Base-by-base conservation (phyloP, 2,113 vertebrate species). In the Triplophysa siluroides region DNA sequence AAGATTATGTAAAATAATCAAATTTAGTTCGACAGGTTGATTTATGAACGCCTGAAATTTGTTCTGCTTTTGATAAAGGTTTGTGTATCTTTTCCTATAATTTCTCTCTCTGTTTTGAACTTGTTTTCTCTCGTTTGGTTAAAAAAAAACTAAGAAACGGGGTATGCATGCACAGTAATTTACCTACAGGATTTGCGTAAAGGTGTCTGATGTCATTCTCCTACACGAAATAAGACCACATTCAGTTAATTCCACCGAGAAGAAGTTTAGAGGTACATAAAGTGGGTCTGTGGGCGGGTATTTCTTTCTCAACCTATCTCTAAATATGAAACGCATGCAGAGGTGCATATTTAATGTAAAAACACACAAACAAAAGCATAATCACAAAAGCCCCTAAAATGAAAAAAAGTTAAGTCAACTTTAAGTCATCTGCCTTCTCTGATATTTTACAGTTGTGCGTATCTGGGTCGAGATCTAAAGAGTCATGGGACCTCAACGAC, bases 401-500 rank as follows among this genome's bases (percentile, higher is more conserved):
- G 1, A 11, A 43, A 43, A 43, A 18, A 6, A 61, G 41, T 24
- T 18, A 74, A 1, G 2, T 73, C 13, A 54, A 4, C 6, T 73
- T 73, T 41, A 54, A 18, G 19, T 41, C 3, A 23, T 60, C 14
- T 21, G 7, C 24, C 7, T 65, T 24, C 2, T 76, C 12, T 65
- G 23, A 50, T 14, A 74, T 24, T 60, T 85, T 78, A 29, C 78
- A 93, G 92, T n/a, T 93, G 92, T 82, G 85, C 84, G 0, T 81
- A 79, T 26, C 3, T 82, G 0, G 87, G 90, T 38, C 41, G 50
- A 78, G 1, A 3, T 24, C 0, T 78, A 18, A 33, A 38, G 80
- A 74, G 0, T 50, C 19, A 7, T 1, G 92, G 92, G 58, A 91
- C 72, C 0, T 0, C 0, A 3, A 58, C 0, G 45, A 23, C 16